A percentile compares a stretch with the other conserved stretches of the same genome.
These are phyloP conservation scores for Tubulanus polymorphus DNA, from an alignment of 2,888 invertebrate genomes.

Conservation along the genomic window DNA sequence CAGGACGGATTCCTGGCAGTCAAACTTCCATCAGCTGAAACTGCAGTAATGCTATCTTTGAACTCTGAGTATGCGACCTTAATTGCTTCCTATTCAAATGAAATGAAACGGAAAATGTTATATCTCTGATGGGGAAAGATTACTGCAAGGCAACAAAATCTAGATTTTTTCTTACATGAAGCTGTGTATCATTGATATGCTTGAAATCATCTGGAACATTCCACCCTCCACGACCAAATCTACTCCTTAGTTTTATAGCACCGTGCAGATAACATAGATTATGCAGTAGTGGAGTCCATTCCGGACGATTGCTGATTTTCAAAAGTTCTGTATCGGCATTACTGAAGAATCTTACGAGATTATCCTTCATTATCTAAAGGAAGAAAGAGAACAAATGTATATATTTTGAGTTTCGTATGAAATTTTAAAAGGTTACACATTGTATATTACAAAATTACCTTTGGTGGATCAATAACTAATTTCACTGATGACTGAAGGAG, in stretches of 20 bases:
- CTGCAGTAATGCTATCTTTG: conserved; percentile 36
- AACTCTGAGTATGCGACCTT: conserved; percentile 38
- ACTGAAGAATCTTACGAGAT: conserved; percentile 39
- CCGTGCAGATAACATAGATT: conserved; percentile 52
- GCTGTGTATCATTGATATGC: conserved; percentile 37
- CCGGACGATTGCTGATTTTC: conserved; percentile 36
- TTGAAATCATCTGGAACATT: conserved; percentile 41
- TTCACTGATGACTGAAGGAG: conserved; percentile 44
- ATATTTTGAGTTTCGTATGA: too few relatives aligned
- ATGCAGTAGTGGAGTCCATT: conserved; percentile 51
- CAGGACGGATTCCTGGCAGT: conserved; percentile 41
- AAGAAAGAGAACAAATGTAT: too few relatives aligned
- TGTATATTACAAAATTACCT: too few relatives aligned
- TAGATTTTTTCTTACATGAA: conserved; percentile 30
- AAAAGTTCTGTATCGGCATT: conserved; percentile 48
- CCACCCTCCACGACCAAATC: conserved; percentile 49
- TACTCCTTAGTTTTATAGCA: conserved; percentile 44
- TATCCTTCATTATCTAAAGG: conserved; percentile 46
- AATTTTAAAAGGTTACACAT: too few relatives aligned
- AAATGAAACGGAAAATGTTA: not conserved
- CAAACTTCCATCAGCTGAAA: conserved; percentile 37
- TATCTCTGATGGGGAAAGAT: too few relatives aligned
- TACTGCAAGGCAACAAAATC: too few relatives aligned
- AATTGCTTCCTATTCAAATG: conserved; percentile 34
- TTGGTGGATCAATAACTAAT: conserved; percentile 44